Evolutionary conservation across 1,140 invertebrate species (phyloP).

Genomic region (Bombus impatiens): DNA sequence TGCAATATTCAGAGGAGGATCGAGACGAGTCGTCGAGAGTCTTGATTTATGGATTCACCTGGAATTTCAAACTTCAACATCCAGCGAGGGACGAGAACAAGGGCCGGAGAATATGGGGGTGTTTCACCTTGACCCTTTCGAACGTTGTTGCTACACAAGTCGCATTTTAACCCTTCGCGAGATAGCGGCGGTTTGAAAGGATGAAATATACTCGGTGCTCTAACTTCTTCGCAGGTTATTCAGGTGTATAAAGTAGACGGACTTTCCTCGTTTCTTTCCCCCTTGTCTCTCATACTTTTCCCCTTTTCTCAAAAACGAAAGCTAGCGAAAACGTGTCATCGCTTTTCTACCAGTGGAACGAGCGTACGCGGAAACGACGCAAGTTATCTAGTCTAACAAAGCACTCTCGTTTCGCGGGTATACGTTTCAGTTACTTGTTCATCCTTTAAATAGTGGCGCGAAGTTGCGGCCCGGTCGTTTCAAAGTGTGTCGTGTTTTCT

Average conservation of each 20-base stretch:
- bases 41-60: slow-evolving; percentile 27
- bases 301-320: not conserved
- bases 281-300: not conserved
- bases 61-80: not conserved
- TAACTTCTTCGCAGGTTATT: slow-evolving; percentile 12
- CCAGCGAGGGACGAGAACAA: too few relatives aligned
- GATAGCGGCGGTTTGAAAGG: not conserved
- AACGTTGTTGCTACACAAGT: slow-evolving; percentile 11
- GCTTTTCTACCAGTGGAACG: not conserved
- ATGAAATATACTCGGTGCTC: not conserved
- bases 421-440: slow-evolving; percentile 12
- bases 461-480: slow-evolving; percentile 3
- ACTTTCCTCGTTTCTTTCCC: not conserved
- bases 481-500: not conserved
- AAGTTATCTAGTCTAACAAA: slow-evolving; percentile 24
- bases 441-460: slow-evolving; percentile 4
- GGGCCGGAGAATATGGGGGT: not conserved
- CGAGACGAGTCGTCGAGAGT: not conserved
- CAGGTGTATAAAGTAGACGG: not conserved
- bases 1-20: not conserved
- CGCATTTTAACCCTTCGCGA: slow-evolving; percentile 24
- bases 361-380: not conserved
- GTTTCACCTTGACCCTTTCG: slow-evolving; percentile 21
- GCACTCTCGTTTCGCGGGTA: not conserved
- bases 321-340: slow-evolving; percentile 10